phyloP scores from a whole-genome alignment of 2,888 invertebrate genomes.

The Lasioglossum lativentre region DNA sequence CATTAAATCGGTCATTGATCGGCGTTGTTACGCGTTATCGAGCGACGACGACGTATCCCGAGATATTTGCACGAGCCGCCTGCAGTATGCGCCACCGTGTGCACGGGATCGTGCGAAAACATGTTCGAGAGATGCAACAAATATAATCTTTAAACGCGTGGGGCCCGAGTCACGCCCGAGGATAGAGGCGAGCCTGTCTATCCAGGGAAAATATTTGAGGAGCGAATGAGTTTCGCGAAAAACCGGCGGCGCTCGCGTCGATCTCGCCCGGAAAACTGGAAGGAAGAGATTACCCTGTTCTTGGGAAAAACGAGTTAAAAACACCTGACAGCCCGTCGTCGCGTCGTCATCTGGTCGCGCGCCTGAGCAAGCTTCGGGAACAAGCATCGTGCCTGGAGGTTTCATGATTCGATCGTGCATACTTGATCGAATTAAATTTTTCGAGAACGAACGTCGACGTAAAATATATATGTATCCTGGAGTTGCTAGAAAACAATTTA shows the following conservation, averaged over 20 bases:
- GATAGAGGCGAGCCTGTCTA: constrained; percentile 1
- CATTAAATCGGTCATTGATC: constrained; percentile 60
- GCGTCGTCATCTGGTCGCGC: neutral
- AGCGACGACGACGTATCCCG: constrained; percentile 38
- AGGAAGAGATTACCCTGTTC: neutral
- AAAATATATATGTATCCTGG: neutral
- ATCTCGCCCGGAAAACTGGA: neutral
- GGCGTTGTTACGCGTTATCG: constrained; percentile 46
- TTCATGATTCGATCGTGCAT: neutral
- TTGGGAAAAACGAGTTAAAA: constrained; percentile 1
- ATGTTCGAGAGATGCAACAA: constrained; percentile 11
- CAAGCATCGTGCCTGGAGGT: neutral
- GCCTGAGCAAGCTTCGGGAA: neutral
- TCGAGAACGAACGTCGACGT: neutral
- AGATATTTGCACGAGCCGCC: constrained; percentile 31
- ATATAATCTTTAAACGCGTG: constrained; percentile 13
- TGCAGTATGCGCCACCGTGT: too few relatives aligned
- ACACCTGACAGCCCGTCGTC: neutral
- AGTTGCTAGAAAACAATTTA: neutral
- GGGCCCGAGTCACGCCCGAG: neutral
- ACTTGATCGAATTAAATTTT: neutral
- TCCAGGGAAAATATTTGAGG: constrained; percentile 4
- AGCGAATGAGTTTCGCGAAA: constrained; percentile 8
- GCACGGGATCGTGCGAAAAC: neutral
- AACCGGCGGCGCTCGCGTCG: neutral